Percentiles rank a stretch among this genome's conserved stretches.
These are phyloP conservation scores for Ceratina australensis DNA, from an alignment of 1,140 invertebrate genomes.

Conservation along the genomic window DNA sequence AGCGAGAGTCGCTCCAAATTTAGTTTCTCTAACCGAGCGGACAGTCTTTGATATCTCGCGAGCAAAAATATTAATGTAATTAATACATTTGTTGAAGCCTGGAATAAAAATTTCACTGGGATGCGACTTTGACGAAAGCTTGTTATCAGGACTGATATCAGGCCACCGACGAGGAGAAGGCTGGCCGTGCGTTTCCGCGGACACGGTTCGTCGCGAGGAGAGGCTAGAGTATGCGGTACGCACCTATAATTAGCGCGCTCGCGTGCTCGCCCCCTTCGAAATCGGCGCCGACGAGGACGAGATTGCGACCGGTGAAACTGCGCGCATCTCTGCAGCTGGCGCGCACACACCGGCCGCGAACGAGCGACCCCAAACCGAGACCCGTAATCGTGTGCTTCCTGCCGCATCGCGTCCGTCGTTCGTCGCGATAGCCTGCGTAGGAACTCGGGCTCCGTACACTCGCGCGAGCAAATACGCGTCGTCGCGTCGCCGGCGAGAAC, in stretches of 20 bases:
- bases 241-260: conserved; percentile 57
- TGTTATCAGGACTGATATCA: no score
- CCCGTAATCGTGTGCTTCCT: conserved; percentile 74
- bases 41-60: no score
- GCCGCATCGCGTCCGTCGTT: conserved; percentile 70
- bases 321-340: conserved; percentile 50
- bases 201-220: conserved; percentile 44
- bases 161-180: not conserved
- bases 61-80: no score
- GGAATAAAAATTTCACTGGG: no score
- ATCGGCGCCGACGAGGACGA: conserved; percentile 40
- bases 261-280: conserved; percentile 42
- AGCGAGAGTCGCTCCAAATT: no score
- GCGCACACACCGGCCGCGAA: conserved; percentile 54
- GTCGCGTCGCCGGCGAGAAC: not conserved
- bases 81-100: no score
- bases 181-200: not conserved
- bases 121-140: no score
- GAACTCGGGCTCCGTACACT: conserved; percentile 64
- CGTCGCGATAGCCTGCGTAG: conserved; percentile 66
- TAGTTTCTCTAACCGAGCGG: no score
- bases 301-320: conserved; percentile 53
- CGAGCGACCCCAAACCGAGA: conserved; percentile 66
- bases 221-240: conserved; percentile 42
- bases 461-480: conserved; percentile 64